phyloP scores from a whole-genome alignment of 2,113 vertebrate genomes.

The Tangachromis dhanisi region DNA sequence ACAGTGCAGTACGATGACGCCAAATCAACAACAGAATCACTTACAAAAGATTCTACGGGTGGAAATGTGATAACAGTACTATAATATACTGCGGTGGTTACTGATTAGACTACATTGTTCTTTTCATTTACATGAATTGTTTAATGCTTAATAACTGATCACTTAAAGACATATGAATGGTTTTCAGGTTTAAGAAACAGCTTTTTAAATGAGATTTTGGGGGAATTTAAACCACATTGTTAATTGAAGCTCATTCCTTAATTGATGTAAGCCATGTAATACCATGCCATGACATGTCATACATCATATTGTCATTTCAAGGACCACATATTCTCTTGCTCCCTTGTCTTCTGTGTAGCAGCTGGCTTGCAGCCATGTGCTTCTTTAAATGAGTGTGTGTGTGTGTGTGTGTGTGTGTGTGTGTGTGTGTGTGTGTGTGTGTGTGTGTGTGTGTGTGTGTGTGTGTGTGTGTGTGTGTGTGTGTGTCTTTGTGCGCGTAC shows the following conservation, averaged over 20 bases:
- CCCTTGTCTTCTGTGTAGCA: neutral
- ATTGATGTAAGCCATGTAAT: neutral
- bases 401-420: neutral
- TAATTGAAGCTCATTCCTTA: neutral
- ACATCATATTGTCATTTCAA: neutral
- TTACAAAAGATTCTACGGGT: neutral
- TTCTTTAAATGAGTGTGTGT: neutral
- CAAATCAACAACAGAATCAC: neutral
- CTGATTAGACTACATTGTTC: neutral
- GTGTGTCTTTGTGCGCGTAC: rapidly evolving
- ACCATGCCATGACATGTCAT: neutral
- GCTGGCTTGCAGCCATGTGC: neutral
- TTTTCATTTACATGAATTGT: neutral
- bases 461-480: neutral
- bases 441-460: neutral
- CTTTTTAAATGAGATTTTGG: neutral
- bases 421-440: neutral
- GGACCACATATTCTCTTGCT: neutral
- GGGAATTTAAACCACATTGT: neutral
- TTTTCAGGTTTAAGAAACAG: neutral
- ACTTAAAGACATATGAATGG: neutral
- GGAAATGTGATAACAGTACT: neutral
- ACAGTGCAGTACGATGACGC: neutral
- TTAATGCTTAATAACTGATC: neutral
- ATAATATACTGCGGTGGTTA: neutral